Percentiles rank a stretch among this genome's conserved stretches.
phyloP scores from a whole-genome alignment of 2,888 invertebrate genomes.

The Rambutsinella grinnellia region DNA sequence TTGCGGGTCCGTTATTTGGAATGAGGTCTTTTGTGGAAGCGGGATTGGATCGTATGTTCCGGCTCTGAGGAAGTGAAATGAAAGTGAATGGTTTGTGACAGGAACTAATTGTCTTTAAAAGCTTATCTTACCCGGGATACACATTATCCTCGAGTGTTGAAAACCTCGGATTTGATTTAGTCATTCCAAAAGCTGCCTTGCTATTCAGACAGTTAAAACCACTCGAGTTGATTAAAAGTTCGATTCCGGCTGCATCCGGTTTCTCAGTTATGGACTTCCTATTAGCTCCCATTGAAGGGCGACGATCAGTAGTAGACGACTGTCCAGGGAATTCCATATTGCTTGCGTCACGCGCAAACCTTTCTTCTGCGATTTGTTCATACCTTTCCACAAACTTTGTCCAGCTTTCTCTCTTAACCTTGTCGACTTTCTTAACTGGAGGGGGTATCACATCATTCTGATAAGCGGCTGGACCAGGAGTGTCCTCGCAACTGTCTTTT shows the following conservation, averaged over 20 bases:
- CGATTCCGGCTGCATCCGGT: neutral
- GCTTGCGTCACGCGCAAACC: neutral
- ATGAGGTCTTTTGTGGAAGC: neutral
- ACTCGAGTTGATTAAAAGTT: neutral
- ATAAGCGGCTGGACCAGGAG: slow-evolving; percentile 30
- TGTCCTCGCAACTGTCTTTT: neutral
- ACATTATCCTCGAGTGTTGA: no score
- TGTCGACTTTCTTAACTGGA: neutral
- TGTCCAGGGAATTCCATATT: neutral
- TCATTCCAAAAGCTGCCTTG: slow-evolving; percentile 30
- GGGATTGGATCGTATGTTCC: neutral
- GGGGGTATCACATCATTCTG: slow-evolving; percentile 13
- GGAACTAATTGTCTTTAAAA: no score
- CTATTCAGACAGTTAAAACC: neutral
- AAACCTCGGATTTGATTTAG: neutral
- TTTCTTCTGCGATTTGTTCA: slow-evolving; percentile 7
- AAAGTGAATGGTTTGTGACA: no score
- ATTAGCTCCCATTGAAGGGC: neutral
- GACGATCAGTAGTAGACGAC: neutral
- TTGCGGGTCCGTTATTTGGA: slow-evolving; percentile 21
- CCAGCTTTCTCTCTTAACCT: slow-evolving; percentile 9
- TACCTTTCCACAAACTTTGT: slow-evolving; percentile 17
- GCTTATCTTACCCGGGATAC: no score
- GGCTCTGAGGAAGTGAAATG: neutral
- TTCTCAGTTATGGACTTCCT: neutral